A percentile compares a stretch with the other conserved stretches of the same genome.
Conservation (phyloP, 2,797 vertebrate genomes). For the Notamacropus eugenii region DNA sequence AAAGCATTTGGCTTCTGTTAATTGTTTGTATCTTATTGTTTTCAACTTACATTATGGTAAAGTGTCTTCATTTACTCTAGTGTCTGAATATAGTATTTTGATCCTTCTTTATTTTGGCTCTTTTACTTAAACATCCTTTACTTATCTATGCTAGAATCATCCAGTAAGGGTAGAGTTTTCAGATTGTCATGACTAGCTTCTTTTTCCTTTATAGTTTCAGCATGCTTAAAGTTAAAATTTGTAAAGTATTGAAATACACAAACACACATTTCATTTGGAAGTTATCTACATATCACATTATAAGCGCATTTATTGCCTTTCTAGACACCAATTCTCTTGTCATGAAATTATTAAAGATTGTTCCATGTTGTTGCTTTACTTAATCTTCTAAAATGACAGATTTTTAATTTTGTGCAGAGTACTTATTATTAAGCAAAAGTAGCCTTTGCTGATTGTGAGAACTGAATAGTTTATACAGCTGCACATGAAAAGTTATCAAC, state of each 20-base stretch:
- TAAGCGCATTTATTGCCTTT: conserved; percentile 31
- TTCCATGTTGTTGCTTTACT: not conserved
- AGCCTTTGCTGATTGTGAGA: not conserved
- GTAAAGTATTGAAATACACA: not conserved
- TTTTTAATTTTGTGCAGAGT: conserved; percentile 4
- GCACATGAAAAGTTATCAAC: conserved; percentile 1
- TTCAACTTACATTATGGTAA: not conserved
- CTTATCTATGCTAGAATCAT: not conserved
- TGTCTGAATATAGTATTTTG: not conserved
- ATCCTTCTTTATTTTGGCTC: not conserved
- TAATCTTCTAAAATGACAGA: conserved; percentile 12
- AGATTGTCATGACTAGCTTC: not conserved
- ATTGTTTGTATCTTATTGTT: not conserved
- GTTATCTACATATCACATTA: conserved; percentile 13
- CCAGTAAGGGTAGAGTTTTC: not conserved
- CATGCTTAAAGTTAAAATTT: conserved; percentile 36
- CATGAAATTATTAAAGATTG: conserved; percentile 7
- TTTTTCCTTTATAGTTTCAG: conserved; percentile 22
- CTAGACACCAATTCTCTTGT: not conserved
- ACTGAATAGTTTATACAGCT: not conserved
- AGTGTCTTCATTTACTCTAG: not conserved
- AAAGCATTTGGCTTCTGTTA: not conserved
- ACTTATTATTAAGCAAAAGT: conserved; percentile 10
- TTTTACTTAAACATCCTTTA: not conserved
- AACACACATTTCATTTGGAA: not conserved